These are phyloP conservation scores for Halcyon senegalensis DNA, from an alignment of 2,113 vertebrate species.

Conservation along the genomic window DNA sequence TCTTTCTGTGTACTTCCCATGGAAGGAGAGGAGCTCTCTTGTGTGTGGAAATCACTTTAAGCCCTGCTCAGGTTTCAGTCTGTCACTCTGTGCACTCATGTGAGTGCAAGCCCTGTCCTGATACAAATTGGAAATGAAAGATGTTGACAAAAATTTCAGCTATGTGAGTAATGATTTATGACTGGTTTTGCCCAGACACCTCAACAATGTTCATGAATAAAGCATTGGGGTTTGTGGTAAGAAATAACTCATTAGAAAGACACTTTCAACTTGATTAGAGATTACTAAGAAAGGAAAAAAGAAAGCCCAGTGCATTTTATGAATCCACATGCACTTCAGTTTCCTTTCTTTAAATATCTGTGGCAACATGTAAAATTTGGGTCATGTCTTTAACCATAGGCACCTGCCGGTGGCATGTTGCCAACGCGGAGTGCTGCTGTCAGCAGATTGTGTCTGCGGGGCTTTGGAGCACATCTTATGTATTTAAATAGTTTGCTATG, in stretches of 20 bases:
- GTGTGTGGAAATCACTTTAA: background rate
- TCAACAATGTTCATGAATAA: background rate
- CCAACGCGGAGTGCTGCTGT: background rate
- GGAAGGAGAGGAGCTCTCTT: background rate
- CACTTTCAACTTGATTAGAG: background rate
- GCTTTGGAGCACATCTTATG: background rate
- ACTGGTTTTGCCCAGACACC: constrained; percentile 27
- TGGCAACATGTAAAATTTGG: background rate
- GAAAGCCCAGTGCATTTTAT: background rate
- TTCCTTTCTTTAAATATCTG: background rate
- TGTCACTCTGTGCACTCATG: constrained; percentile 17
- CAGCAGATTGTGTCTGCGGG: background rate
- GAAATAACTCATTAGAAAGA: constrained; percentile 17
- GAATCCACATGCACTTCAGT: background rate
- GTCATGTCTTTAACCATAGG: background rate
- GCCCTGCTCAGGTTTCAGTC: background rate
- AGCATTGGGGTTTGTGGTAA: background rate
- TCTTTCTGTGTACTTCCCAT: background rate
- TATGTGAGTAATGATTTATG: constrained; percentile 46
- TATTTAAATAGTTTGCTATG: background rate
- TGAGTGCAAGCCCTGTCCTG: constrained; percentile 16
- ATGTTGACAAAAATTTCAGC: constrained; percentile 55
- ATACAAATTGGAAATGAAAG: constrained; percentile 49
- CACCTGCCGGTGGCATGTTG: background rate
- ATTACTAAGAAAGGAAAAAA: background rate